Base-by-base conservation (phyloP, 2,888 invertebrate species). In the Plagiodera versicolora region DNA sequence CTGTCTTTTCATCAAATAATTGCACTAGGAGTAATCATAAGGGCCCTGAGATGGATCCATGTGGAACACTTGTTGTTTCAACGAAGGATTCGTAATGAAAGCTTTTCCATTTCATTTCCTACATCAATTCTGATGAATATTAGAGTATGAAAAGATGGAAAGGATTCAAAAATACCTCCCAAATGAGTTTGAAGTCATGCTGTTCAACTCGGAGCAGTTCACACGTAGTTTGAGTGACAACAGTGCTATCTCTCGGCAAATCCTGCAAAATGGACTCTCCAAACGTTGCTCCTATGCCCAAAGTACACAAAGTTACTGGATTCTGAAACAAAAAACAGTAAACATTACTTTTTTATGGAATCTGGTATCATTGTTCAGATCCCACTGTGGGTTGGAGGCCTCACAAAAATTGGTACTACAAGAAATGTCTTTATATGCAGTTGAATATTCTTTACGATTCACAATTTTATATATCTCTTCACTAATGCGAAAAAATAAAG, bases 241-340 rank as follows among this genome's bases (percentile, higher is more conserved):
- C 88, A 32, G 89, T 89, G 68, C 86, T 86, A 71, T 88, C 87
- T 66, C 89, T 82, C 9, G 89, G 89, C 66, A 87, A 82, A 77
- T 89, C 89, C 74, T 88, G 87, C 68, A 90, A 81, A 71, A 90
- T 87, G 56, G 88, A 87, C 81, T 91, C 91, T 0, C 91, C 91
- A 75, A 91, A 91, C 58, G 90, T 89, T 61, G 89, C 87, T 19
- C 91, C 91, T 63, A 88, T 87, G 47, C 88, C 87, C 64, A 90
- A 80, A 64, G 86, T 88, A 77, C 89, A 86, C 70, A 89, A 76
- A 28, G 87, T 87, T 56, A 86, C 85, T 24, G 86, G 84, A 73
- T 85, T 84, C 89, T 89, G 82, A 16, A 83, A 83, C 19, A 51
- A 47, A 58, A 48, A 5, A 24, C 6, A 6, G 24, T 6, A 6